These are phyloP conservation scores for Oryzias woworae DNA, from an alignment of 2,113 vertebrate genomes.

Conservation along the genomic window DNA sequence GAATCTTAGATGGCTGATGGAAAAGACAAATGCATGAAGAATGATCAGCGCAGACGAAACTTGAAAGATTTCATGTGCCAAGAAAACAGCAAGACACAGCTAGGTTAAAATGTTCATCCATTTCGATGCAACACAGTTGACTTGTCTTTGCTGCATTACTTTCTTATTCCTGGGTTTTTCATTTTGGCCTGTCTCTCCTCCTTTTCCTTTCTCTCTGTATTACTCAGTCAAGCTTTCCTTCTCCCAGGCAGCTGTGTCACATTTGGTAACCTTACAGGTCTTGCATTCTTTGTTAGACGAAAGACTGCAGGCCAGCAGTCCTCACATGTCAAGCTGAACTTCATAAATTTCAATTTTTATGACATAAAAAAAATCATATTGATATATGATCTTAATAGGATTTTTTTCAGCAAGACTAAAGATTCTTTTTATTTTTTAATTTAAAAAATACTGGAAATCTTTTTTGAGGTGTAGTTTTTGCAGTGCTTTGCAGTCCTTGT, in stretches of 20 bases:
- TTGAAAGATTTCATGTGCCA: slow-evolving; percentile 25
- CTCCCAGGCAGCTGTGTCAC: slow-evolving; percentile 26
- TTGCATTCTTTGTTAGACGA: slow-evolving; percentile 11
- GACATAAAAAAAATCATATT: no score
- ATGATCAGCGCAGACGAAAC: slow-evolving; percentile 21
- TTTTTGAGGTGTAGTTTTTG: no score
- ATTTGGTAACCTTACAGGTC: slow-evolving; percentile 30
- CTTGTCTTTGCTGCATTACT: slow-evolving; percentile 2
- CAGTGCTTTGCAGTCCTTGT: background rate
- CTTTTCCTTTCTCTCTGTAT: slow-evolving; percentile 3
- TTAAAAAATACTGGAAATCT: no score
- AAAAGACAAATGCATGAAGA: slow-evolving; percentile 16
- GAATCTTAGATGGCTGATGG: slow-evolving; percentile 26
- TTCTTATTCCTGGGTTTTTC: background rate
- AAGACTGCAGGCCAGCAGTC: no score
- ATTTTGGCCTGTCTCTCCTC: slow-evolving; percentile 23
- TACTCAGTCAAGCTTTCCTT: slow-evolving; percentile 27
- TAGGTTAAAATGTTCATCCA: slow-evolving; percentile 17
- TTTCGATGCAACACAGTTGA: slow-evolving; percentile 16
- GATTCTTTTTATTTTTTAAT: no score
- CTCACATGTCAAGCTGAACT: no score
- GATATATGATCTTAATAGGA: no score
- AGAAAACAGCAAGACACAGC: slow-evolving; percentile 39
- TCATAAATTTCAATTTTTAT: no score
- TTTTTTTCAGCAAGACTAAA: no score